Percentiles rank a stretch among this genome's conserved stretches.
Evolutionary conservation across 2,797 vertebrate species (phyloP).

Genomic region (Molossus molossus): DNA sequence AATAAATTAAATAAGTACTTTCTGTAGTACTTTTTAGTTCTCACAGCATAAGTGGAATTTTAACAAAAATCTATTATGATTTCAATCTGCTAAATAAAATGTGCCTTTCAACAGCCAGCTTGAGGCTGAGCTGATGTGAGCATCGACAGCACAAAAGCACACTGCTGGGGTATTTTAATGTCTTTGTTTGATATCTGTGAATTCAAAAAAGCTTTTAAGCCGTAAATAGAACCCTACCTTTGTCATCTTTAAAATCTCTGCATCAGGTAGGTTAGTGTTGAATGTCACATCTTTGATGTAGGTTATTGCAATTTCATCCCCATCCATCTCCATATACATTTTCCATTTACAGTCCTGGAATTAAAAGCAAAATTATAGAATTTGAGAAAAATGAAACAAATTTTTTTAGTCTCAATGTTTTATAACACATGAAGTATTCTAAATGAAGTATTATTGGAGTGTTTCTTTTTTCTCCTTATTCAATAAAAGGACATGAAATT

Average conservation of each 20-base stretch:
- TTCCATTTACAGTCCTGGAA: slow-evolving; percentile 99
- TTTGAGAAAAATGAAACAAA: slow-evolving; percentile 84
- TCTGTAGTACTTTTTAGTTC: slow-evolving; percentile 78
- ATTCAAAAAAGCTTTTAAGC: slow-evolving; percentile 89
- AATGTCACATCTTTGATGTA: slow-evolving; percentile 99
- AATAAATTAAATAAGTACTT: slow-evolving; percentile 64
- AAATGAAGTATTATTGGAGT: slow-evolving; percentile 61
- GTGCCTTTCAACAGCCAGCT: slow-evolving; percentile 89
- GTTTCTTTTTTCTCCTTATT: neutral
- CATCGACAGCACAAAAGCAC: slow-evolving; percentile 88
- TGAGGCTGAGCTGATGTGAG: slow-evolving; percentile 88
- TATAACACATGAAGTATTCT: slow-evolving; percentile 68
- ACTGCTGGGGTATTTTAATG: slow-evolving; percentile 91
- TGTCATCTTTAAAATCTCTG: slow-evolving; percentile 96
- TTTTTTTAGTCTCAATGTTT: slow-evolving; percentile 73
- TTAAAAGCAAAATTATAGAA: slow-evolving; percentile 87
- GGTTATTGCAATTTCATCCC: slow-evolving; percentile 97
- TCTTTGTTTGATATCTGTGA: slow-evolving; percentile 90
- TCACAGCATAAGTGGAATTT: slow-evolving; percentile 77
- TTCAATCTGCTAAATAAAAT: slow-evolving; percentile 89
- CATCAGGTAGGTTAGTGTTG: slow-evolving; percentile 94
- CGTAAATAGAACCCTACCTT: slow-evolving; percentile 93
- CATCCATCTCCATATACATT: slow-evolving; percentile 99
- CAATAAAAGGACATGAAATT: slow-evolving; percentile 71
- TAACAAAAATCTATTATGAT: slow-evolving; percentile 89